Percentiles rank a stretch among this genome's conserved stretches.
Evolutionary conservation across 2,797 vertebrate genomes (phyloP).

Genomic region (Silurus lanzhouensis): DNA sequence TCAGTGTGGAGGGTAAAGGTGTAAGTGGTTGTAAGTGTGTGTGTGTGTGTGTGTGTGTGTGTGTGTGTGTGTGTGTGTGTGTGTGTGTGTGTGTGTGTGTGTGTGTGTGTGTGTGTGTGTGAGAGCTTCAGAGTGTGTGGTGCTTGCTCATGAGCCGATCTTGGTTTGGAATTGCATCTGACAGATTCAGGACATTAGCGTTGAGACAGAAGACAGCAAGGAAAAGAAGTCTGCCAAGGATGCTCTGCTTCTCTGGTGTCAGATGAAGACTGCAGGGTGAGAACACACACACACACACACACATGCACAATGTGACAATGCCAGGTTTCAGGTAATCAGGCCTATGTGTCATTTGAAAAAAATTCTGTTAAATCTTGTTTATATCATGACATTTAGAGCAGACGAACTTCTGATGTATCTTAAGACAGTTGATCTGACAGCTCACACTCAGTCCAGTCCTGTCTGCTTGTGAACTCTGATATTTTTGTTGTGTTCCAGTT

Average conservation of each 20-base stretch:
- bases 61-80: neutral
- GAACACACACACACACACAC: slow-evolving; percentile 48
- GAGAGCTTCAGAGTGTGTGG: neutral
- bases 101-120: neutral
- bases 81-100: no score
- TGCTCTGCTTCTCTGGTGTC: slow-evolving; percentile 93
- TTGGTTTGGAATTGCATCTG: slow-evolving; percentile 7
- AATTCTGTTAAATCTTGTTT: neutral
- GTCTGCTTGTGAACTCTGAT: neutral
- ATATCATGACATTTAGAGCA: neutral
- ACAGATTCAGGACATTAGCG: slow-evolving; percentile 96
- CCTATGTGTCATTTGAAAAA: neutral
- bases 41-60: no score
- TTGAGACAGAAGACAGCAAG: slow-evolving; percentile 96
- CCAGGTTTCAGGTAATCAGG: neutral
- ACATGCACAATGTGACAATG: neutral
- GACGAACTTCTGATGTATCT: neutral
- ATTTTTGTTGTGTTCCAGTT: slow-evolving; percentile 64
- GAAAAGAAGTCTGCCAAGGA: slow-evolving; percentile 96
- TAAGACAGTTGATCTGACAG: neutral
- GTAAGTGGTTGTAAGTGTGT: neutral
- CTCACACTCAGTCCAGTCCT: neutral
- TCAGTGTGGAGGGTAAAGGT: neutral
- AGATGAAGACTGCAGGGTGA: slow-evolving; percentile 99
- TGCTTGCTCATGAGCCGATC: slow-evolving; percentile 2